A percentile compares a stretch with the other conserved stretches of the same genome.
phyloP scores from a whole-genome alignment of 92 coral and sea anemone genomes.

The Bergia puertoricense region DNA sequence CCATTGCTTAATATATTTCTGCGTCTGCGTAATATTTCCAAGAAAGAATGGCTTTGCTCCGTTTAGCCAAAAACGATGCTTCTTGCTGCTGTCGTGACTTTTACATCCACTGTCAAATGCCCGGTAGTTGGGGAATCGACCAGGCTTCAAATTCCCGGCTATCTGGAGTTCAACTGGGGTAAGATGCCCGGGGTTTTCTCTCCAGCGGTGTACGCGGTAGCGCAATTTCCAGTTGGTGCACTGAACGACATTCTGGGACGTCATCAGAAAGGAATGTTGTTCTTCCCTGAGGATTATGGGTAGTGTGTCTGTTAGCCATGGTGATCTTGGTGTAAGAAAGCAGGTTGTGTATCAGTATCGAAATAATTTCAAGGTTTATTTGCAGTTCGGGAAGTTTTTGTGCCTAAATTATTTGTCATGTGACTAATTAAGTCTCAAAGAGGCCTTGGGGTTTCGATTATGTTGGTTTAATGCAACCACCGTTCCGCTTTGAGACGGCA shows the following conservation, averaged over 20 bases:
- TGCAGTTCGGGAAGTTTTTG: background rate
- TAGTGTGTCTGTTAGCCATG: conserved; percentile 48
- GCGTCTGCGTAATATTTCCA: no score
- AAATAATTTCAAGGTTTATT: conserved; percentile 10
- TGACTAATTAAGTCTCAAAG: background rate
- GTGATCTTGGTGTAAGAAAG: conserved; percentile 43
- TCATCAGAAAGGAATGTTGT: conserved; percentile 74
- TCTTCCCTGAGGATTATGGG: conserved; percentile 66
- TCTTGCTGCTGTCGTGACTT: no score
- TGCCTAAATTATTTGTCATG: background rate
- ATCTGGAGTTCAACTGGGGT: no score
- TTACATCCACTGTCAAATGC: no score
- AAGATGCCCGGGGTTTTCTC: no score
- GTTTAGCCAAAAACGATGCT: no score
- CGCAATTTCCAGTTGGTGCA: no score
- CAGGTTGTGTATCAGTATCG: conserved; percentile 22
- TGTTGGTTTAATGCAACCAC: background rate
- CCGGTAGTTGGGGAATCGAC: no score
- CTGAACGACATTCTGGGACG: conserved; percentile 27
- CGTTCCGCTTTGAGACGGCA: conserved; percentile 1
- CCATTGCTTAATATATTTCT: no score
- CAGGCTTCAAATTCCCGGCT: no score
- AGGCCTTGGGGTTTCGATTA: background rate
- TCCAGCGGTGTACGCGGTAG: no score
- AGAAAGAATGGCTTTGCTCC: no score